Base-by-base conservation (phyloP, 2,888 invertebrate genomes). In the Stratiomys singularior region DNA sequence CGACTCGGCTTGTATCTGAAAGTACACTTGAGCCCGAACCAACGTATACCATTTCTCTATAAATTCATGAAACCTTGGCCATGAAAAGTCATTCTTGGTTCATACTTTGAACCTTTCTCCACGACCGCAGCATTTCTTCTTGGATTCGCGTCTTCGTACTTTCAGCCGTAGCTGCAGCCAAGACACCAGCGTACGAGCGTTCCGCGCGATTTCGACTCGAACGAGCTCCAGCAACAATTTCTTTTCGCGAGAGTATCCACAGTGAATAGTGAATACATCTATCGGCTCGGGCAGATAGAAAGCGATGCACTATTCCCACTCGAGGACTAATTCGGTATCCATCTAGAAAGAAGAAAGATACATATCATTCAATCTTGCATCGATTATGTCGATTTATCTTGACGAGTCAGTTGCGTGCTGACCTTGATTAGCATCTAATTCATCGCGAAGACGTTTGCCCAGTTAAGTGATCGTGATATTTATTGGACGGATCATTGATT, bases 11-110 rank as follows among this genome's bases (percentile, higher is more conserved):
- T 27, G 69, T 46, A 46, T 69, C 58, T 58, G 74, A 74, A 74
- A 74, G 74, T 69, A 37, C 47, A 74, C 15, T 30, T 52, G 28
- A 52, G 28, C 58, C 72, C 56, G 72, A 56, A 58, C 37, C 60
- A 37, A 23, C 74, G 74, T 60, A 74, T 74, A 60, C 37, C 58
- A 76, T 87, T 87, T 87, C 86, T 87, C 87, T 87, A 87, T 87
- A 87, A 87, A 87, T 85, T 85, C 84, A 80, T 83, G 84, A 85
- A 84, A 84, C 85, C 87, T 86, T 86, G 85, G 84, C 86, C 85
- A 85, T 85, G 86, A 85, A 85, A 84, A 85, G 84, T 86, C 87
- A 87, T 87, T 87, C 85, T 84, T 84, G 82, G 83, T 84, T 83
- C 83, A 84, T 83, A 82, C 83, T 84, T 83, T 83, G 84, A 84